Evolutionary conservation across 2,797 vertebrate species (phyloP).

Genomic region (Phrynocephalus forsythii): DNA sequence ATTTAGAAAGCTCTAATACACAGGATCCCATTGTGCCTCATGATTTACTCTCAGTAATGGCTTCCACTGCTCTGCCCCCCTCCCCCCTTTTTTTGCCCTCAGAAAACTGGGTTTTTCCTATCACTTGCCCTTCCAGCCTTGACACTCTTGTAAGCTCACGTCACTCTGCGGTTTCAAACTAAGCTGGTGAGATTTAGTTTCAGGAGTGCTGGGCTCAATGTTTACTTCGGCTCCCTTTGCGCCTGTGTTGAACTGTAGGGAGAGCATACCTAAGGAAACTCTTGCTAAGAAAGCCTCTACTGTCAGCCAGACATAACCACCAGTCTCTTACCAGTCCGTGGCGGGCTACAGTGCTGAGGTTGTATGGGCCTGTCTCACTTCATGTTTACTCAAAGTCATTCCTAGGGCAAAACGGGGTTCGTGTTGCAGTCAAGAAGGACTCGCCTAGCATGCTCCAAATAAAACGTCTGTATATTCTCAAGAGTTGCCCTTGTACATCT

Average conservation of each 20-base stretch:
- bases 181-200: constrained; percentile 26
- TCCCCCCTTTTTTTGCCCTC: neutral
- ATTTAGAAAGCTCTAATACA: constrained; percentile 28
- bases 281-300: constrained; percentile 15
- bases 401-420: neutral
- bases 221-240: constrained; percentile 29
- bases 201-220: constrained; percentile 18
- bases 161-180: constrained; percentile 2
- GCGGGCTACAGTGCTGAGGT: neutral
- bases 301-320: neutral
- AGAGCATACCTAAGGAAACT: neutral
- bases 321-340: neutral
- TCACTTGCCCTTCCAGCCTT: neutral
- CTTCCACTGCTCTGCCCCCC: neutral
- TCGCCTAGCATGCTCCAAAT: constrained; percentile 1
- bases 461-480: neutral
- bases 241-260: constrained; percentile 14
- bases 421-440: neutral
- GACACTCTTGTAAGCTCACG: constrained; percentile 9
- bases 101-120: constrained; percentile 21
- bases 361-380: neutral
- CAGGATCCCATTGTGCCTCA: constrained; percentile 50
- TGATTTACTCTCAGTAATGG: neutral
- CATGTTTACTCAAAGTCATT: constrained; percentile 6
- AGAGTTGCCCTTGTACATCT: neutral